Percentiles rank a stretch among this genome's conserved stretches.
These are phyloP conservation scores for Austrolebias charrua DNA, from an alignment of 2,797 vertebrate genomes.

Conservation along the genomic window DNA sequence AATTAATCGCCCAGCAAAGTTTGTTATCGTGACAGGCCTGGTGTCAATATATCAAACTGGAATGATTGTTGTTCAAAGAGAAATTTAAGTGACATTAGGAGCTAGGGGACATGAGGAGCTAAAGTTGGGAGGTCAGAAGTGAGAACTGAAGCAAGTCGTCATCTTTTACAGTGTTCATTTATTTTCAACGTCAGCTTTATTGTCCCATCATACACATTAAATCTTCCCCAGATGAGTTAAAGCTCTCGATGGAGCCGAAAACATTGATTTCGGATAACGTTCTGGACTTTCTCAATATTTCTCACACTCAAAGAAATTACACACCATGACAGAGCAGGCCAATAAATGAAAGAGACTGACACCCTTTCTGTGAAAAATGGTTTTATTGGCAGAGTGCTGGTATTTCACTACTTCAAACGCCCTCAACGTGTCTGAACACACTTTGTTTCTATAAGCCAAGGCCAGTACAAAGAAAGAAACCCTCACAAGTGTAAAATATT, in stretches of 20 bases:
- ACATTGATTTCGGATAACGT: constrained; percentile 57
- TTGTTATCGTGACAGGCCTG: no score
- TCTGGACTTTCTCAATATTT: constrained; percentile 29
- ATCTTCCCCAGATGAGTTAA: constrained; percentile 51
- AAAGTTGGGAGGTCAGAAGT: constrained; percentile 5
- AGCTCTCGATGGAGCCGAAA: constrained; percentile 42
- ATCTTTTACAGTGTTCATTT: constrained; percentile 8
- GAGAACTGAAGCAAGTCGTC: constrained; percentile 2
- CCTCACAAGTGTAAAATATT: constrained; percentile 38
- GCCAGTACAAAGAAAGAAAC: constrained; percentile 32
- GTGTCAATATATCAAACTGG: neutral
- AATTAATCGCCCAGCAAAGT: no score
- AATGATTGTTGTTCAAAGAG: constrained; percentile 12
- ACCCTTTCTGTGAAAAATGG: constrained; percentile 39
- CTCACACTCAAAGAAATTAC: constrained; percentile 43
- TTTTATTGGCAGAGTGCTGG: constrained; percentile 52
- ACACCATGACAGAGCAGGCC: constrained; percentile 32
- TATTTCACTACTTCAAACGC: constrained; percentile 53
- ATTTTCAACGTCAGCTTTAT: constrained; percentile 19
- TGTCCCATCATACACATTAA: neutral
- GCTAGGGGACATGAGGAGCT: neutral
- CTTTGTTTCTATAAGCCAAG: constrained; percentile 43
- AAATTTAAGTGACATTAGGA: constrained; percentile 3
- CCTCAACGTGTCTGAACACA: constrained; percentile 40
- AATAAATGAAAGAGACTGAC: constrained; percentile 58